A percentile compares a stretch with the other conserved stretches of the same genome.
Evolutionary conservation across 1,140 invertebrate species (phyloP).

Genomic region (Magallana ariakensis): DNA sequence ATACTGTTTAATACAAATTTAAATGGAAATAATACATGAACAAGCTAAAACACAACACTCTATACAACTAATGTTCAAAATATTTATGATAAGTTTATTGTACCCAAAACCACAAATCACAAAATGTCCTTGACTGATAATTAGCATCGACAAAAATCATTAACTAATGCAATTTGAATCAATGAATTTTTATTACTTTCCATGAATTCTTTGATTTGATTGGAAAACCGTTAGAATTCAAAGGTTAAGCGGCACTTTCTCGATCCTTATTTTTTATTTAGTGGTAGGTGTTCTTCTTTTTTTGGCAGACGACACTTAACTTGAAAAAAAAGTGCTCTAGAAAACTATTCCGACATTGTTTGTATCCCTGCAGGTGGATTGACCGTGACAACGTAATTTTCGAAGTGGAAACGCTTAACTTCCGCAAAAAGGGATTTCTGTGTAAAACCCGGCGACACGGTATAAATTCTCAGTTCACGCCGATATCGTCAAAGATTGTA

Average conservation of each 20-base stretch:
- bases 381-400: constrained; percentile 38
- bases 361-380: constrained; percentile 25
- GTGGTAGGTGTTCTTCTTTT: neutral
- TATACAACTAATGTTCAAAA: no score
- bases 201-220: constrained; percentile 18
- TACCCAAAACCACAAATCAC: neutral
- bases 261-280: neutral
- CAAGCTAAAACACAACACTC: no score
- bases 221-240: constrained; percentile 21
- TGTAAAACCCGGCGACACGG: constrained; percentile 17
- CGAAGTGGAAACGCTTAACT: constrained; percentile 21
- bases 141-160: constrained; percentile 29
- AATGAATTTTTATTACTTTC: constrained; percentile 26
- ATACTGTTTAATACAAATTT: no score
- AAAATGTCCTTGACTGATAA: neutral
- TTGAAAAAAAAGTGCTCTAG: neutral
- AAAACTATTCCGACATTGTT: neutral
- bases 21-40: no score
- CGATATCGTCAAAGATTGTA: constrained; percentile 1
- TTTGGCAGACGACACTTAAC: constrained; percentile 22
- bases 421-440: constrained; percentile 37
- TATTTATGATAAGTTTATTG: neutral
- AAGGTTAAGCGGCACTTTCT: constrained; percentile 21
- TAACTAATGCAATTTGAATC: constrained; percentile 22
- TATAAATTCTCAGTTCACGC: constrained; percentile 34